Evolutionary conservation across 1,140 invertebrate species (phyloP).

Genomic region (Hyposmocoma kahamanoa): DNA sequence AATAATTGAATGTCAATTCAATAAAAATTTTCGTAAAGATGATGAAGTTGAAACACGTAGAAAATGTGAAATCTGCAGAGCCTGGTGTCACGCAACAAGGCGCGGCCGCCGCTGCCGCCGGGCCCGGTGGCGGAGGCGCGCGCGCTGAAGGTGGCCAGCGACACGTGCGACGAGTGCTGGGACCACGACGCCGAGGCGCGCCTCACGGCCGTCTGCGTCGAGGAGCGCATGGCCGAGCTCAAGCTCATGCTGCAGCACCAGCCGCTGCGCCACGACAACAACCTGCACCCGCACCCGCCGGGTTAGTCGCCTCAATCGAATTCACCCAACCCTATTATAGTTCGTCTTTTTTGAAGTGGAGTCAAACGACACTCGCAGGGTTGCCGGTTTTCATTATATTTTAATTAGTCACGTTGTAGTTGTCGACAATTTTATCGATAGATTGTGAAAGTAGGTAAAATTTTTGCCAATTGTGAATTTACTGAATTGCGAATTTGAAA

Average conservation of each 20-base stretch:
- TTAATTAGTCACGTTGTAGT: too few species aligned
- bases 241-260: slow-evolving; percentile 72
- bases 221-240: slow-evolving; percentile 87
- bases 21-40: too few species aligned
- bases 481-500: too few species aligned
- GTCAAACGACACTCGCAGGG: too few species aligned
- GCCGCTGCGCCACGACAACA: slow-evolving; percentile 56
- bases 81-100: slow-evolving; percentile 88
- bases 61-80: slow-evolving; percentile 74
- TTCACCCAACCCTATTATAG: too few species aligned
- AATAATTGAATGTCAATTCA: too few species aligned
- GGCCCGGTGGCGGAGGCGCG: slow-evolving; percentile 82
- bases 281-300: slow-evolving; percentile 27
- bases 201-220: slow-evolving; percentile 91
- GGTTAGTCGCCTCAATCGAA: not conserved
- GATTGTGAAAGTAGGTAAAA: too few species aligned
- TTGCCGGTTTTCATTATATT: too few species aligned
- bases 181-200: slow-evolving; percentile 94
- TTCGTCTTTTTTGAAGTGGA: too few species aligned
- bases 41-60: too few species aligned
- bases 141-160: slow-evolving; percentile 82
- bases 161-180: slow-evolving; percentile 96
- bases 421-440: too few species aligned
- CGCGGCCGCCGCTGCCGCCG: slow-evolving; percentile 81
- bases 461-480: too few species aligned